Percentiles rank a stretch among this genome's conserved stretches.
Conservation (phyloP, 2,888 invertebrate genomes). For the Megaustenia siamemsis region DNA sequence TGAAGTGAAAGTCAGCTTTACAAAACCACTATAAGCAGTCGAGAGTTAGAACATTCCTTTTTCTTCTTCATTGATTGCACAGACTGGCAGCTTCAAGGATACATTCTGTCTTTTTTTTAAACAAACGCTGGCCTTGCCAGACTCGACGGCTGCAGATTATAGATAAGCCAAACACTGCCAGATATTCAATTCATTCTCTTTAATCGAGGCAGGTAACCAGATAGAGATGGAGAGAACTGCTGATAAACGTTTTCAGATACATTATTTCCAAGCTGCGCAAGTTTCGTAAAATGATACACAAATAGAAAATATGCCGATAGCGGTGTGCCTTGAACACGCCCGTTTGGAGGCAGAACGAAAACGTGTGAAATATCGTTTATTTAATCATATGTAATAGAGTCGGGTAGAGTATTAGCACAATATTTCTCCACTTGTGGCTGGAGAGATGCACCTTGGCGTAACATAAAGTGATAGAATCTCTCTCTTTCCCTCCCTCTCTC, state of each 20-base stretch:
- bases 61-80: no score
- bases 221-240: neutral
- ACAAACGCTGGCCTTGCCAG: neutral
- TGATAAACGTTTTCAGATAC: constrained; percentile 4
- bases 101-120: neutral
- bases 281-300: neutral
- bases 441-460: no score
- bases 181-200: neutral
- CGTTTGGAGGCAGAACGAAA: constrained; percentile 7
- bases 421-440: no score
- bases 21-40: no score
- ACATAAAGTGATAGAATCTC: no score
- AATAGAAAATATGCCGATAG: neutral
- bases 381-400: no score
- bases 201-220: neutral
- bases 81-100: no score
- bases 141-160: constrained; percentile 1
- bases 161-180: neutral
- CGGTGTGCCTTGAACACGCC: neutral
- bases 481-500: no score
- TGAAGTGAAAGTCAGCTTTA: no score
- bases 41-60: no score
- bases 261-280: neutral
- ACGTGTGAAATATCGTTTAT: neutral
- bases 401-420: no score